Base-by-base conservation (phyloP, 2,113 vertebrate genomes). In the Pterophyllum scalare region DNA sequence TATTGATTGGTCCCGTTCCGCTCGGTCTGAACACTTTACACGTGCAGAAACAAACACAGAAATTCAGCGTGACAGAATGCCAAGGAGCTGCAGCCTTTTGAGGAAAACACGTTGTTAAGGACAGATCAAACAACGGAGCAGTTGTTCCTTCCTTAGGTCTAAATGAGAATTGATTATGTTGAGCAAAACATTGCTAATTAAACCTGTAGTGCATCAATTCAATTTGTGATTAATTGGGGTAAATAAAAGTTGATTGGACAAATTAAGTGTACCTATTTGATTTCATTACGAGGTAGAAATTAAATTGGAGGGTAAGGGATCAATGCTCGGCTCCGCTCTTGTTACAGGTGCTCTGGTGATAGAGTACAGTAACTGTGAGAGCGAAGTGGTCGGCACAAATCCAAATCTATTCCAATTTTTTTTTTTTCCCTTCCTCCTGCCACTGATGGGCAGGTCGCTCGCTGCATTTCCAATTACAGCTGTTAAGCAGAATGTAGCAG, bases 161-260 rank as follows among this genome's bases (percentile, higher is more conserved):
- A 87, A 95, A 93, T 93, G 88, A 92, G 78, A 93, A 95, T 95
- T 87, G 95, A 96, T 96, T 92, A 87, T 87, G 90, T 91, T 87
- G 91, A 88, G 76, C 89, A 72, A 88, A 92, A 94, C 92, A 85
- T 65, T 81, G 91, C 89, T 95, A 95, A 93, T 95, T 93, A 91
- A 93, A 93, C 83, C 90, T 79, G 91, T 83, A 84, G 91, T 80
- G 87, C 91, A 90, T 92, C 91, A 90, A 93, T 94, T 93, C 79
- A 85, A 83, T 86, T 87, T 91, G 92, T 87, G 94, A 95, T 94
- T 95, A 95, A 95, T 94, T 91, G 87, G 80, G 72, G 70, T 93
- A 92, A 94, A 92, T 95, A 90, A 88, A 72, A 92, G 87, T 91
- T 94, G 93, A 95, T 95, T 91, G 90, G 90, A 93, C 87, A 94